Base-by-base conservation (phyloP, 2,113 vertebrate genomes). In the Phylloscopus whistleri region DNA sequence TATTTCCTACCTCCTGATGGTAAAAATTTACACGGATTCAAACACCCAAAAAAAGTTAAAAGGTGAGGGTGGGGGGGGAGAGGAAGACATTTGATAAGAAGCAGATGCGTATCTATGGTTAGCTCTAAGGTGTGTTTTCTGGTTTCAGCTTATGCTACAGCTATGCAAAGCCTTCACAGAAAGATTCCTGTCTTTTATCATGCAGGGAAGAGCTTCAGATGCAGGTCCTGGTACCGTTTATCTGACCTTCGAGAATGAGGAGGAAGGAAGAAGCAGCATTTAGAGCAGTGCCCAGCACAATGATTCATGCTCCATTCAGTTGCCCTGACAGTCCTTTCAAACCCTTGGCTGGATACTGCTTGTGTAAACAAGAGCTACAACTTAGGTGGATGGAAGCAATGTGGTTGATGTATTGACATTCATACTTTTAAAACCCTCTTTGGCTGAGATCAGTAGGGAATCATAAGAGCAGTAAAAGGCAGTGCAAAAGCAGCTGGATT, bases 51-150 rank as follows among this genome's bases (percentile, higher is more conserved):
- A 59, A 28, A 48, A 53, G 53, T 39, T 83, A 69, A 44, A 90
- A 87, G n/a, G 9, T 35, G 39, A 8, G 19, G n/a, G 15, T 9
- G 7, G 1, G 2, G 3, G 3, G 2, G 16, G 11, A 49, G 56
- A 77, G 68, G 52, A 92, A 84, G 75, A 70, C 73, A 22, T 59
- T 95, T 95, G 93, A 88, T 94, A 92, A 91, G 83, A 94, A 96
- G 78, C 95, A 95, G 85, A 94, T 93, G 85, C 2, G 0, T 43
- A 76, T 87, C 59, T 89, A 9, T 68, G 18, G 13, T 60, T 91
- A 94, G 72, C 44, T 96, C 48, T 35, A 78, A 90, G 88, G 88
- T 92, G 68, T 78, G 60, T 72, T 95, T 90, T 90, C 72, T 88
- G 52, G 52, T 92, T 93, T 94, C 76, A 75, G 59, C 41, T 92